phyloP scores from a whole-genome alignment of 2,888 invertebrate species.

The Heteropelma amictum region DNA sequence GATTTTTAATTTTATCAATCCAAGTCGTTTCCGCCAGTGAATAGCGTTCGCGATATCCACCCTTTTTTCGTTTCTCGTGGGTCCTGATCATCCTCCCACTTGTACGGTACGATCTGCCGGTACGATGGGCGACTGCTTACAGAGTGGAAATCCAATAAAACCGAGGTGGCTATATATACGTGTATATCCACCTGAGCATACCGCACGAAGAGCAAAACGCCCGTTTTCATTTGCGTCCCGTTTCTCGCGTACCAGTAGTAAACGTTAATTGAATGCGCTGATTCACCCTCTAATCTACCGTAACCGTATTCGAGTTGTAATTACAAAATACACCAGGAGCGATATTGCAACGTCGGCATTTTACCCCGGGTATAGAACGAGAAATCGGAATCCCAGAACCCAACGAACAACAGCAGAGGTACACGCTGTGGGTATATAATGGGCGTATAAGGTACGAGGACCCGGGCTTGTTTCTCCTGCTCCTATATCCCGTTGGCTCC shows the following conservation, averaged over 20 bases:
- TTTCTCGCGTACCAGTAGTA: conserved; percentile 63
- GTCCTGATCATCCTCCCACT: conserved; percentile 31
- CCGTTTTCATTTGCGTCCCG: conserved; percentile 47
- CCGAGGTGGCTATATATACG: conserved; percentile 69
- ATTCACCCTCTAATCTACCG: conserved; percentile 74
- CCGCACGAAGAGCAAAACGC: conserved; percentile 39
- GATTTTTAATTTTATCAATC: conserved; percentile 53
- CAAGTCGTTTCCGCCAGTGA: conserved; percentile 29
- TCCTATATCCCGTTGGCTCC: conserved; percentile 35
- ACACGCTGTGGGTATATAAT: conserved; percentile 43
- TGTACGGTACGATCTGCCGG: conserved; percentile 12
- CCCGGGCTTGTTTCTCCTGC: conserved; percentile 4
- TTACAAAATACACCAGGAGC: conserved; percentile 71
- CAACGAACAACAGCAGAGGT: conserved; percentile 42
- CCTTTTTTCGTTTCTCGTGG: conserved; percentile 3
- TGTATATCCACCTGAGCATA: conserved; percentile 24
- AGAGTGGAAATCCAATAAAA: conserved; percentile 71
- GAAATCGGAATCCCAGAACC: conserved; percentile 32
- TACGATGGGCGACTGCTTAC: conserved; percentile 51
- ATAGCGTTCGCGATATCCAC: conserved; percentile 21
- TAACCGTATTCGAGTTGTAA: conserved; percentile 73
- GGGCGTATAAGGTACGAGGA: conserved; percentile 42
- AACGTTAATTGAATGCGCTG: conserved; percentile 76
- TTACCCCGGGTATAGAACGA: conserved; percentile 33
- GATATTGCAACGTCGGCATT: conserved; percentile 61